A percentile compares a stretch with the other conserved stretches of the same genome.
These are phyloP conservation scores for Pelobates cultripes DNA, from an alignment of 2,797 vertebrate genomes.

Conservation along the genomic window DNA sequence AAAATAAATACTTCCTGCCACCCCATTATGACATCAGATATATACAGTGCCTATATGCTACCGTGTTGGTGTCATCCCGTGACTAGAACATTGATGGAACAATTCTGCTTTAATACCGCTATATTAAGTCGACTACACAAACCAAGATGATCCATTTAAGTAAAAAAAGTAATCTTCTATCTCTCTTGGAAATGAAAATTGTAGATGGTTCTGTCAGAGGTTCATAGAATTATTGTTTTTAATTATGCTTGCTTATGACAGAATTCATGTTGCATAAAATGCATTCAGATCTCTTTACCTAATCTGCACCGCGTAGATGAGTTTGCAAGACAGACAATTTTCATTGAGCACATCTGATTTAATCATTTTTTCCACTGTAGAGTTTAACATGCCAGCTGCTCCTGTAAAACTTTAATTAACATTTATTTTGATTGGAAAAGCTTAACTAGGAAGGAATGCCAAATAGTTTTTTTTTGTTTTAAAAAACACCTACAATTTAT, in stretches of 20 bases:
- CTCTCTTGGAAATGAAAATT: constrained; percentile 26
- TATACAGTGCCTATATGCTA: too few relatives aligned
- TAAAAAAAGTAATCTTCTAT: constrained; percentile 25
- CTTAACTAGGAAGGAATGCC: not conserved
- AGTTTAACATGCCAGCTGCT: constrained; percentile 49
- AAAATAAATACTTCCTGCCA: too few relatives aligned
- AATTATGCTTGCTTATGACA: constrained; percentile 44
- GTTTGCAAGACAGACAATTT: constrained; percentile 42
- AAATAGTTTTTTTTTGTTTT: too few relatives aligned
- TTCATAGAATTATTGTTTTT: constrained; percentile 21
- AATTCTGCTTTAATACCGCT: too few relatives aligned
- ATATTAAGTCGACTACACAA: not conserved
- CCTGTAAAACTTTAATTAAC: constrained; percentile 38
- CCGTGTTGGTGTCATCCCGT: too few relatives aligned
- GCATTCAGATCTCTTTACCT: constrained; percentile 35
- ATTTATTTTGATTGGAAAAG: constrained; percentile 36
- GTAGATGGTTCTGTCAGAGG: constrained; percentile 20
- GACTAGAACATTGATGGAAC: too few relatives aligned
- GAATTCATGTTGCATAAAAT: constrained; percentile 42
- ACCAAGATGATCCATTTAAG: not conserved
- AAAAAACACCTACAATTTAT: too few relatives aligned
- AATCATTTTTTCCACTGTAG: constrained; percentile 51
- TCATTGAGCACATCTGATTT: constrained; percentile 41
- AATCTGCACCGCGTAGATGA: constrained; percentile 39
- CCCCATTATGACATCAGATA: too few relatives aligned